Percentiles rank a stretch among this genome's conserved stretches.
phyloP scores from a whole-genome alignment of 2,797 vertebrate species.

The Percopsis omiscomaycus region DNA sequence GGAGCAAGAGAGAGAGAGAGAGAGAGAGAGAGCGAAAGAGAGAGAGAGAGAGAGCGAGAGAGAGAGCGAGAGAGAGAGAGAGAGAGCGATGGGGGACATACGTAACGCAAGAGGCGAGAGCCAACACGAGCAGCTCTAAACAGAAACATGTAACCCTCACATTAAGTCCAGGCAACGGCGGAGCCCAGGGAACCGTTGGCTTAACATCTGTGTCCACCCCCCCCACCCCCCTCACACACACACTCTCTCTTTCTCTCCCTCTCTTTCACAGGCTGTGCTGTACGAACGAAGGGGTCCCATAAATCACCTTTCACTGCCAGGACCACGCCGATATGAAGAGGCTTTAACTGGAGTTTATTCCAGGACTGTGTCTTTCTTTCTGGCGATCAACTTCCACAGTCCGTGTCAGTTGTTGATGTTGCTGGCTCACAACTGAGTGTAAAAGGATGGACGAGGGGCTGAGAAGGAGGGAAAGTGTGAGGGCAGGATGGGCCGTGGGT shows the following conservation, averaged over 20 bases:
- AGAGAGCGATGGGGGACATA: conserved; percentile 41
- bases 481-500: conserved; percentile 41
- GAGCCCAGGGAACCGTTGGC: conserved; percentile 28
- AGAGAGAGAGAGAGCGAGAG: conserved; percentile 26
- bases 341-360: too few species aligned
- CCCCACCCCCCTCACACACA: background rate
- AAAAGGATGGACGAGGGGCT: conserved; percentile 47
- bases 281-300: background rate
- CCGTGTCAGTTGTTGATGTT: conserved; percentile 47
- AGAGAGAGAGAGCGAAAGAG: conserved; percentile 30
- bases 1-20: conserved; percentile 31
- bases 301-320: conserved; percentile 22
- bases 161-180: conserved; percentile 40
- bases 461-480: conserved; percentile 55
- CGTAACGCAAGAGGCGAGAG: conserved; percentile 61
- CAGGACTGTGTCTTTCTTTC: too few species aligned
- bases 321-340: too few species aligned
- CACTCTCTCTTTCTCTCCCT: background rate
- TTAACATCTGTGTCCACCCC: conserved; percentile 26
- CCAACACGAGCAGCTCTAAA: conserved; percentile 65
- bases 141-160: conserved; percentile 39
- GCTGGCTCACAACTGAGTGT: conserved; percentile 65
- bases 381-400: too few species aligned
- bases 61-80: conserved; percentile 19
- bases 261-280: conserved; percentile 3